phyloP scores from a whole-genome alignment of 2,113 vertebrate genomes.

The Cyprinodon tularosa region DNA sequence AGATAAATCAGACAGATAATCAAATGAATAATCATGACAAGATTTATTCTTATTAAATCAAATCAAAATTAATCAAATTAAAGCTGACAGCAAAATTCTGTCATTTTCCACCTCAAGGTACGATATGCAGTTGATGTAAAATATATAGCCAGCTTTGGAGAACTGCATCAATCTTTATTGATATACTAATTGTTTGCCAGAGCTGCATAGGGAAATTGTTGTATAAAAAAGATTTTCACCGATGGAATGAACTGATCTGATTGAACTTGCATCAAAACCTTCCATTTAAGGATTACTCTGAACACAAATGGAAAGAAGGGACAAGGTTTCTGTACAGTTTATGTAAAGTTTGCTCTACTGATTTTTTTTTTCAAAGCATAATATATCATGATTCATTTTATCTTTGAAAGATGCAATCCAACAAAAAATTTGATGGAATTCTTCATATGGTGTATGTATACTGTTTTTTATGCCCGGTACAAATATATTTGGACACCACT shows the following conservation, averaged over 20 bases:
- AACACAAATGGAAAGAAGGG: background rate
- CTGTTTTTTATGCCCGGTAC: too few species aligned
- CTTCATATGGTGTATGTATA: too few species aligned
- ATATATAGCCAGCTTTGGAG: background rate
- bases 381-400: too few species aligned
- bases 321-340: background rate
- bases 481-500: too few species aligned
- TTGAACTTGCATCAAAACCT: conserved; percentile 35
- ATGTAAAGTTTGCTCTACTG: too few species aligned
- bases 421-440: too few species aligned
- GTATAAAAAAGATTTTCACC: conserved; percentile 50
- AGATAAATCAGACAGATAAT: background rate
- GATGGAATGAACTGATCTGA: conserved; percentile 34
- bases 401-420: too few species aligned
- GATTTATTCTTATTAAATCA: background rate
- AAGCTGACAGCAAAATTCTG: background rate
- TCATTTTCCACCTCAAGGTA: background rate
- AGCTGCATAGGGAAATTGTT: conserved; percentile 31
- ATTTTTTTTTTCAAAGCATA: too few species aligned
- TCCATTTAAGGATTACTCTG: conserved; percentile 35
- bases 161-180: background rate
- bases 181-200: conserved; percentile 22
- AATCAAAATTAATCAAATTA: background rate
- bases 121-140: background rate
- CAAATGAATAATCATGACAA: background rate